Base-by-base conservation (phyloP, 1,140 invertebrate genomes). In the Calephelis virginiensis region DNA sequence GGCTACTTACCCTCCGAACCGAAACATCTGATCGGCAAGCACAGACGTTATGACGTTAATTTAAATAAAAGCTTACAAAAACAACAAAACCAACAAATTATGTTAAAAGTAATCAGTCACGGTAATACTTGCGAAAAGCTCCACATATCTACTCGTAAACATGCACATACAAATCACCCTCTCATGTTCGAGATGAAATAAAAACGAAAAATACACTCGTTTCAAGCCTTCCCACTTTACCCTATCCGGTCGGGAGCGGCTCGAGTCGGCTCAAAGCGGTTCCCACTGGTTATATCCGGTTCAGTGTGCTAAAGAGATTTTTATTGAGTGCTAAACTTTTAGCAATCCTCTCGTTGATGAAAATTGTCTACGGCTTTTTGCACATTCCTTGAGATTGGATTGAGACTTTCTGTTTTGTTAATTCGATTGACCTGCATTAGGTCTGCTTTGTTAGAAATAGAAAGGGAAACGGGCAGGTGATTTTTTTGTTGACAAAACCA, bases 311-410 rank as follows among this genome's bases (percentile, higher is more conserved):
- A 70, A 73, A 74, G 68, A 65, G 67, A 72, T 72, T 76, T 76
- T 68, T 59, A 74, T 72, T 72, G 66, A 70, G 71, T 73, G 69
- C 65, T 47, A 72, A 73, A 74, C 65, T 71, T 64, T 47, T 37
- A 59, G 53, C 53, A 59, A 59, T 59, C 12, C 53, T 37, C 53
- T 59, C 53, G 28, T 37, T 38, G 53, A 38, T 59, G 53, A 37
- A 59, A 59, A 59, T 59, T 37, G 53, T 59, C 53, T 37, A 59
- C 50, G 14, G 50, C 28, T 59, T 59, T 12, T 59, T 38, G 53
- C 53, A 17, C 9, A 59, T 28, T 59, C 50, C 17, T 12, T 38
- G 28, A 0, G 1, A 12, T 28, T 28, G 53, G 12, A 37, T 37
- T 59, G 5, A 10, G 10, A 5, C 14, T 59, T 59, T 12, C 37